Conservation (phyloP, 2,797 vertebrate genomes). For the Sparus aurata region DNA sequence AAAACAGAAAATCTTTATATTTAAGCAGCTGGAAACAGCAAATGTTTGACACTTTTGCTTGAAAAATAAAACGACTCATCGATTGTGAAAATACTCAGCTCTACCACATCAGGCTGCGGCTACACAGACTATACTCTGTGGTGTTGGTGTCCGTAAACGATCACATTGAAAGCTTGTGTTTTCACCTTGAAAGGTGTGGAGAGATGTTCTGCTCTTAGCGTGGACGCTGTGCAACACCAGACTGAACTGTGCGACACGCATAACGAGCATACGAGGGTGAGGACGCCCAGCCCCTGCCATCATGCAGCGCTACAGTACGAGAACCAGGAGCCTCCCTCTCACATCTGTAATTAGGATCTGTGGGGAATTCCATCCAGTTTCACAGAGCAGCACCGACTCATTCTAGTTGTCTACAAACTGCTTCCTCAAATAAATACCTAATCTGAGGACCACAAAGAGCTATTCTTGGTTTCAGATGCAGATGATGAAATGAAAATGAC, state of each 20-base stretch:
- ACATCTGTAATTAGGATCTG: conserved; percentile 74
- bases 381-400: conserved; percentile 41
- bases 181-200: neutral
- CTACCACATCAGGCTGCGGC: neutral
- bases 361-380: conserved; percentile 72
- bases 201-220: neutral
- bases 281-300: conserved; percentile 19
- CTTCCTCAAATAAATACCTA: conserved; percentile 52
- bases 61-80: no score
- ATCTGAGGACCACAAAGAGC: conserved; percentile 37
- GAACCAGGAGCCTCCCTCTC: conserved; percentile 60
- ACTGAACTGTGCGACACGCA: conserved; percentile 23
- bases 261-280: conserved; percentile 8
- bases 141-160: neutral
- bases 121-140: no score
- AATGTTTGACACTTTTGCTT: no score
- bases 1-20: no score
- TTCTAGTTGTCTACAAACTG: conserved; percentile 38
- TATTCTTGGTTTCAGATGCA: conserved; percentile 41
- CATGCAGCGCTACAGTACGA: conserved; percentile 29
- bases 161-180: neutral
- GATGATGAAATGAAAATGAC: conserved; percentile 16
- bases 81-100: no score
- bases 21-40: no score
- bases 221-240: neutral